These are phyloP conservation scores for Sebastes hubbsi DNA, from an alignment of 2,797 vertebrate genomes.

Conservation along the genomic window DNA sequence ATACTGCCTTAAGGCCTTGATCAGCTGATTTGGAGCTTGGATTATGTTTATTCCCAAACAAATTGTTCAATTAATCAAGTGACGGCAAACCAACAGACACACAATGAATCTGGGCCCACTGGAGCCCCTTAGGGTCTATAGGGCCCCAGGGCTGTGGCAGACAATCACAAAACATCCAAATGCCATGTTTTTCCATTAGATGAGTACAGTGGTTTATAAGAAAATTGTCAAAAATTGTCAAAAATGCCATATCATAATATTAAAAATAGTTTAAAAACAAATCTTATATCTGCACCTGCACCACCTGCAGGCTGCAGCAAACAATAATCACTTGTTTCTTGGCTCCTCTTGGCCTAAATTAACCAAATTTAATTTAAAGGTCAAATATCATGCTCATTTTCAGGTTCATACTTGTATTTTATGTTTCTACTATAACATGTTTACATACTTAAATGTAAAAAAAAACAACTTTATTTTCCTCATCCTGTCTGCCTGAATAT, in stretches of 20 bases:
- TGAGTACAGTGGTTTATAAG: background rate
- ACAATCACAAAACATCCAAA: background rate
- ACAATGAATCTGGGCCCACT: background rate
- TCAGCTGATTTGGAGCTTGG: background rate
- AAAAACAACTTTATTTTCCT: too few relatives aligned
- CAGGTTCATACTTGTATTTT: too few relatives aligned
- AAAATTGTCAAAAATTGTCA: background rate
- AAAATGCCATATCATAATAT: background rate
- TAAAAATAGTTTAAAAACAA: background rate
- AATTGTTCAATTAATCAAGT: background rate
- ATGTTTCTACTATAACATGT: too few relatives aligned
- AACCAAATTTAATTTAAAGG: background rate
- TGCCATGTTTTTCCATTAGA: background rate
- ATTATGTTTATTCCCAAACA: background rate
- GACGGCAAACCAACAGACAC: background rate
- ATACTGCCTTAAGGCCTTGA: background rate
- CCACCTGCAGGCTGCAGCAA: background rate
- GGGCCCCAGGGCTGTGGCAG: background rate
- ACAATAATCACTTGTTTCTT: background rate
- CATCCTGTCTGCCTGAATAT: too few relatives aligned
- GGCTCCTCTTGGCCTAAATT: background rate
- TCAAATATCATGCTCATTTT: too few relatives aligned
- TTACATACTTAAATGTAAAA: too few relatives aligned
- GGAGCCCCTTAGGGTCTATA: background rate
- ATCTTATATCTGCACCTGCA: background rate